A percentile compares a stretch with the other conserved stretches of the same genome.
Conservation (phyloP, 1,140 invertebrate species). For the Drosophila funebris region DNA sequence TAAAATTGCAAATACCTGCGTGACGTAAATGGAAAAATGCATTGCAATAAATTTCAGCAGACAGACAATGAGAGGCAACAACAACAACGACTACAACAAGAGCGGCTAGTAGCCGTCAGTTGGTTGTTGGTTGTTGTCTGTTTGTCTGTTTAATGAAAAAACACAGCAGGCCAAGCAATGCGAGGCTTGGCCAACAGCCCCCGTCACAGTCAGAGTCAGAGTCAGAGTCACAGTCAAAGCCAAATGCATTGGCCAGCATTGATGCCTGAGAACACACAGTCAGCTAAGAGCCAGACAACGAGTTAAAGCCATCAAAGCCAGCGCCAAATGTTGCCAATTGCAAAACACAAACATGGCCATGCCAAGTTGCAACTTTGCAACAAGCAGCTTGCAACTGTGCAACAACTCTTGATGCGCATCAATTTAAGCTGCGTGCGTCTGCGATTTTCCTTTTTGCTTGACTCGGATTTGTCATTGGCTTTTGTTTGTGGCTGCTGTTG, state of each 20-base stretch:
- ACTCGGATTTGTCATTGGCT: slow-evolving; percentile 11
- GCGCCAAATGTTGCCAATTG: slow-evolving; percentile 70
- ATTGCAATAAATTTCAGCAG: slow-evolving; percentile 66
- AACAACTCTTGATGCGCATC: slow-evolving; percentile 23
- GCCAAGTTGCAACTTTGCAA: slow-evolving; percentile 35
- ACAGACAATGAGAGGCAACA: slow-evolving; percentile 33
- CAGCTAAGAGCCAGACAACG: slow-evolving; percentile 8
- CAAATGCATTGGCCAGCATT: slow-evolving; percentile 55
- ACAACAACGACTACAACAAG: not conserved
- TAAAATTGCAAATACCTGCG: slow-evolving; percentile 58
- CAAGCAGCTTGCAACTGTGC: slow-evolving; percentile 13
- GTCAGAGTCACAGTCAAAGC: slow-evolving; percentile 19
- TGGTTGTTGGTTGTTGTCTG: slow-evolving; percentile 23
- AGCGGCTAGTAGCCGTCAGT: slow-evolving; percentile 19
- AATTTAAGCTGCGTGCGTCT: slow-evolving; percentile 33
- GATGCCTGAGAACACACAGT: slow-evolving; percentile 67
- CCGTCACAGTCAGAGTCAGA: slow-evolving; percentile 29
- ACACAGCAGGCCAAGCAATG: slow-evolving; percentile 37
- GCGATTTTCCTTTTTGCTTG: slow-evolving; percentile 28
- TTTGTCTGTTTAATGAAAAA: slow-evolving; percentile 46
- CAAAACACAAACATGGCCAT: slow-evolving; percentile 62
- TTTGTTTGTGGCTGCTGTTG: slow-evolving; percentile 17
- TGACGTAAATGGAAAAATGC: slow-evolving; percentile 66
- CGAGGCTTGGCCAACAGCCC: slow-evolving; percentile 25
- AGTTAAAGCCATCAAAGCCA: slow-evolving; percentile 70